Evolutionary conservation across 2,113 vertebrate species (phyloP).

Genomic region (Microtus montanus): DNA sequence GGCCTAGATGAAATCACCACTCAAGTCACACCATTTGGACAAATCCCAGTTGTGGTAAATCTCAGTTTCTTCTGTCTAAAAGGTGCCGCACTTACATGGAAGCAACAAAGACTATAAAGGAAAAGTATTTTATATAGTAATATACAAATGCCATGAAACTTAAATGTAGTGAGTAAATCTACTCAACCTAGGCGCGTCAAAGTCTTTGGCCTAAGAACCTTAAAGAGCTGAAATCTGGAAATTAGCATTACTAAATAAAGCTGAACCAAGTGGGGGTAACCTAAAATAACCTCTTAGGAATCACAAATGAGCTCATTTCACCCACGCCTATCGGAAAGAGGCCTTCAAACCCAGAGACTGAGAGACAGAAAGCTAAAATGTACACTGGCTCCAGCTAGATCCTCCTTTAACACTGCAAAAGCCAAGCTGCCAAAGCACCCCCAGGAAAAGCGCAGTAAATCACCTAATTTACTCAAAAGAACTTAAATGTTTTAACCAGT

Average conservation of each 20-base stretch:
- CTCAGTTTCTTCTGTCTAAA: conserved; percentile 1
- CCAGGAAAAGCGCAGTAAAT: conserved; percentile 86
- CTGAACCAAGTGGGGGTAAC: conserved; percentile 29
- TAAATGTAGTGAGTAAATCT: conserved; percentile 27
- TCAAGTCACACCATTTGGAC: not conserved
- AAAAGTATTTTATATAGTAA: conserved; percentile 39
- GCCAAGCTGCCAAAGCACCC: conserved; percentile 78
- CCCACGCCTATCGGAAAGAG: not conserved
- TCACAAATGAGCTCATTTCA: conserved; percentile 42
- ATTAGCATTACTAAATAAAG: conserved; percentile 20
- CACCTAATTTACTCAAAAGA: conserved; percentile 89
- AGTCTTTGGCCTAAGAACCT: not conserved
- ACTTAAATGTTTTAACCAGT: conserved; percentile 90
- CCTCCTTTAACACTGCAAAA: conserved; percentile 72
- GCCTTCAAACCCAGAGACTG: conserved; percentile 5
- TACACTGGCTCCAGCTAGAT: not conserved
- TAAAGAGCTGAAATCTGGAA: conserved; percentile 35
- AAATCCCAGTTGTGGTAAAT: not conserved
- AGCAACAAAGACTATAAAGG: not conserved
- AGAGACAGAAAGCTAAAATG: conserved; percentile 8
- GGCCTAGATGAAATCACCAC: not conserved
- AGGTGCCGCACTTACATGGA: not conserved
- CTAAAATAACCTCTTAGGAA: conserved; percentile 18
- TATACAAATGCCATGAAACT: not conserved
- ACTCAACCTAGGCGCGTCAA: not conserved